Evolutionary conservation across 2,113 vertebrate genomes (phyloP).

Genomic region (Tachycineta bicolor): DNA sequence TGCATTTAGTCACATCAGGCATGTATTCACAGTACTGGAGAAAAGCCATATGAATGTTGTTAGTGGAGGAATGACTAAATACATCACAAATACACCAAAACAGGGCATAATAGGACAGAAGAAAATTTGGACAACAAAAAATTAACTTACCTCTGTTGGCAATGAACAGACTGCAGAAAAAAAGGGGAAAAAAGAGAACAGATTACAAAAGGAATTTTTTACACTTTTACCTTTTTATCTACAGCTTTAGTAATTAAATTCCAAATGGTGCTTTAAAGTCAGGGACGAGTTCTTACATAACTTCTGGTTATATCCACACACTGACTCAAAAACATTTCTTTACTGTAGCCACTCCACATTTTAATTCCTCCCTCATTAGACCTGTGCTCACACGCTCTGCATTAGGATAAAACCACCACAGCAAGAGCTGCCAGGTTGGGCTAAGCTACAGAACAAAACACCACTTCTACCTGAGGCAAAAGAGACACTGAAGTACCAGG

Average conservation of each 20-base stretch:
- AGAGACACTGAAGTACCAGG: rapidly evolving
- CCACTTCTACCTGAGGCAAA: background rate
- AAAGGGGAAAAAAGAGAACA: background rate
- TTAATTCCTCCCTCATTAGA: background rate
- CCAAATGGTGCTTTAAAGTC: background rate
- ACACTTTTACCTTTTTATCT: background rate
- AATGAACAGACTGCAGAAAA: conserved; percentile 78
- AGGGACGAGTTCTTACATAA: background rate
- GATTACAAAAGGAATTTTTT: background rate
- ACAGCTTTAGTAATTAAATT: background rate
- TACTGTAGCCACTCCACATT: background rate
- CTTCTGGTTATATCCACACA: background rate
- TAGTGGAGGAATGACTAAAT: background rate
- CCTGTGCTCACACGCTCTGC: background rate
- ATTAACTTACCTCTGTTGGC: conserved; percentile 83
- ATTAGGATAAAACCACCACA: background rate
- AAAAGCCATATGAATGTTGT: background rate
- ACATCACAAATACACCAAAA: background rate
- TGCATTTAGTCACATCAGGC: conserved; percentile 97
- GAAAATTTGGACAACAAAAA: background rate
- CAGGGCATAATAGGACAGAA: background rate
- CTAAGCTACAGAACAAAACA: background rate
- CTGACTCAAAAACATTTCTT: background rate
- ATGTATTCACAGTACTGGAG: conserved; percentile 97
- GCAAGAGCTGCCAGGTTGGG: background rate